phyloP scores from a whole-genome alignment of 2,888 invertebrate species.

The Eilema sororculum region DNA sequence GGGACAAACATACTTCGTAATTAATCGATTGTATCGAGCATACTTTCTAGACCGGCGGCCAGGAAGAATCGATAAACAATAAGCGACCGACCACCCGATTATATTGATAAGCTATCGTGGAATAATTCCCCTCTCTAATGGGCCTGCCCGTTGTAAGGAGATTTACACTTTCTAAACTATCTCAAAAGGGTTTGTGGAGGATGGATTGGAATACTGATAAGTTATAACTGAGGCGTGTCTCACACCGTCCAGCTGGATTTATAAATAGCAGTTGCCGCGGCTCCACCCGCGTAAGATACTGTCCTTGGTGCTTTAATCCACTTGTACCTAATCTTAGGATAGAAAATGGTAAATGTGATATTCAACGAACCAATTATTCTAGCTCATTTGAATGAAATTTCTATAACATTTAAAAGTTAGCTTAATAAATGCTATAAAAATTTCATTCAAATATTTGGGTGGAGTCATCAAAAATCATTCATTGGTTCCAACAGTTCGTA shows the following conservation, averaged over 20 bases:
- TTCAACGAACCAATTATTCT: too few relatives aligned
- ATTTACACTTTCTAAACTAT: constrained; percentile 85
- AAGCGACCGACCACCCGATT: constrained; percentile 79
- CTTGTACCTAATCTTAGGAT: too few relatives aligned
- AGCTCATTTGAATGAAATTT: too few relatives aligned
- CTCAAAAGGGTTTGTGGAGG: constrained; percentile 73
- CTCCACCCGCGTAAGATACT: background rate
- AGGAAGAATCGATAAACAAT: constrained; percentile 83
- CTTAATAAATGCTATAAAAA: too few relatives aligned
- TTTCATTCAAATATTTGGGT: too few relatives aligned
- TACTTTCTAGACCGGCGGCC: constrained; percentile 69
- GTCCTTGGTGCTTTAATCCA: too few relatives aligned
- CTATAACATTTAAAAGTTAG: too few relatives aligned
- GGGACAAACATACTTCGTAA: constrained; percentile 74
- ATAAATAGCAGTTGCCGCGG: background rate
- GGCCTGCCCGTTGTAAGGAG: constrained; percentile 76
- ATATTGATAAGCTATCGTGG: constrained; percentile 80
- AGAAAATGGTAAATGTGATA: too few relatives aligned
- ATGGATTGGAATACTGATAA: constrained; percentile 82
- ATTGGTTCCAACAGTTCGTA: too few relatives aligned
- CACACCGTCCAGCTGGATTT: constrained; percentile 29
- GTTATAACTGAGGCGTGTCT: constrained; percentile 42
- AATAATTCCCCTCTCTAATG: constrained; percentile 82
- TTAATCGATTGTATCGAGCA: constrained; percentile 79
- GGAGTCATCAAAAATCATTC: too few relatives aligned